Percentiles rank a stretch among this genome's conserved stretches.
phyloP scores from a whole-genome alignment of 2,113 vertebrate species.

The Cyanocitta stelleri region DNA sequence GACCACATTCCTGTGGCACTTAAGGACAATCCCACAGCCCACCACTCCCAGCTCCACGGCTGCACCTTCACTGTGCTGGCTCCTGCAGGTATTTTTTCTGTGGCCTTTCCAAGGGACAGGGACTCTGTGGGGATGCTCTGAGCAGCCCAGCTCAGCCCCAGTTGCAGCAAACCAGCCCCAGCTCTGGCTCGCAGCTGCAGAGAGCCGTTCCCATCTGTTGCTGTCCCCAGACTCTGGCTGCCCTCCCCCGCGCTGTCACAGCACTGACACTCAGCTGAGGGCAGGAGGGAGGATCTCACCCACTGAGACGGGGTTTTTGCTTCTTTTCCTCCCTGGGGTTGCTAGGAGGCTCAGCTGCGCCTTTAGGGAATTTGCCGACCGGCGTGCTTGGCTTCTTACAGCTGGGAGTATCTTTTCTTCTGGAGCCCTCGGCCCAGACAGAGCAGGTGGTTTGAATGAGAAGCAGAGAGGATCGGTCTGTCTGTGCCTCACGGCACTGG shows the following conservation, averaged over 20 bases:
- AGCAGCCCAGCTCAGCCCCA: neutral
- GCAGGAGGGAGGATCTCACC: neutral
- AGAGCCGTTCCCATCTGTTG: neutral
- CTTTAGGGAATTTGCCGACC: neutral
- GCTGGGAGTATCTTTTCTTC: neutral
- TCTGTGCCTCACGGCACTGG: neutral
- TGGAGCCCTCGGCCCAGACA: neutral
- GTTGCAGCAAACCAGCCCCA: neutral
- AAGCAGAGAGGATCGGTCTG: neutral
- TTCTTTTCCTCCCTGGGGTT: neutral
- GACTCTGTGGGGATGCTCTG: neutral
- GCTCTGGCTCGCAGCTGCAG: neutral
- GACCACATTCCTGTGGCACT: neutral
- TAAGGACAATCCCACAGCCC: neutral
- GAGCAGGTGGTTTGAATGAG: neutral
- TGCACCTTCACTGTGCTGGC: neutral
- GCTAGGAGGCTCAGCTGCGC: neutral
- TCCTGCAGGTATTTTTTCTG: neutral
- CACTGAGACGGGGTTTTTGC: accelerated
- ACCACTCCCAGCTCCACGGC: neutral
- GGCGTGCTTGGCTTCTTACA: neutral
- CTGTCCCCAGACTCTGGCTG: neutral
- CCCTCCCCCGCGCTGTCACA: neutral
- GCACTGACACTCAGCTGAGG: neutral
- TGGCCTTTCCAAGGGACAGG: neutral